These are phyloP conservation scores for Dendrolimus punctatus DNA, from an alignment of 1,140 invertebrate genomes.

Conservation along the genomic window DNA sequence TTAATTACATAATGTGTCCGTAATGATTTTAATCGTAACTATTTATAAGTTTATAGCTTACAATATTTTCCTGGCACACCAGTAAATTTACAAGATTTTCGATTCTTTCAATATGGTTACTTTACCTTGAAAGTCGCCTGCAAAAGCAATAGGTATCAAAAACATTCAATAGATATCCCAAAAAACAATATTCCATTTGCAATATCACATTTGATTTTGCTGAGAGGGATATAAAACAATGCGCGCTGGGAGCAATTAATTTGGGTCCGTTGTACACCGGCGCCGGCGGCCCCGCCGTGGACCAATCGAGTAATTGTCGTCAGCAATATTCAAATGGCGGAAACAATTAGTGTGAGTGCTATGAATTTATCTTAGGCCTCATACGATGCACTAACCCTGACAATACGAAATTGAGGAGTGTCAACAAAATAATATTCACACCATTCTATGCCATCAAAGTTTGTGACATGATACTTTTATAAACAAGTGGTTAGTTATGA, in stretches of 20 bases:
- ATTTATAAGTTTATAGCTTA: no score
- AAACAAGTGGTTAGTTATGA: no score
- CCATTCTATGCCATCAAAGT: no score
- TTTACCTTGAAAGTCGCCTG: not conserved
- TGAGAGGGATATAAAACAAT: constrained; percentile 51
- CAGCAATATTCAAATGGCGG: constrained; percentile 72
- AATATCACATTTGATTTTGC: constrained; percentile 22
- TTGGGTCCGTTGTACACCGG: constrained; percentile 36
- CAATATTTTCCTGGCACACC: no score
- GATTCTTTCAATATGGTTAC: no score
- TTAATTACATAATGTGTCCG: no score
- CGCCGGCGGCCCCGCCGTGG: constrained; percentile 29
- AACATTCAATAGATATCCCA: not conserved
- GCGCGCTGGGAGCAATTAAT: constrained; percentile 62
- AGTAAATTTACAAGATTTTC: no score
- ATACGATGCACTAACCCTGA: constrained; percentile 19
- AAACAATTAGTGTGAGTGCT: constrained; percentile 72
- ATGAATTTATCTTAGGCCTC: constrained; percentile 46
- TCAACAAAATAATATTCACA: no score
- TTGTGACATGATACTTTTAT: no score
- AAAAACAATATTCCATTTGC: constrained; percentile 3
- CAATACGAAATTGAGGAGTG: not conserved
- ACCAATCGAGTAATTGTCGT: constrained; percentile 69
- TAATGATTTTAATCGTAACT: no score
- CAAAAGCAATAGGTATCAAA: not conserved